Base-by-base conservation (phyloP, 2,113 vertebrate species). In the Narcine bancroftii region DNA sequence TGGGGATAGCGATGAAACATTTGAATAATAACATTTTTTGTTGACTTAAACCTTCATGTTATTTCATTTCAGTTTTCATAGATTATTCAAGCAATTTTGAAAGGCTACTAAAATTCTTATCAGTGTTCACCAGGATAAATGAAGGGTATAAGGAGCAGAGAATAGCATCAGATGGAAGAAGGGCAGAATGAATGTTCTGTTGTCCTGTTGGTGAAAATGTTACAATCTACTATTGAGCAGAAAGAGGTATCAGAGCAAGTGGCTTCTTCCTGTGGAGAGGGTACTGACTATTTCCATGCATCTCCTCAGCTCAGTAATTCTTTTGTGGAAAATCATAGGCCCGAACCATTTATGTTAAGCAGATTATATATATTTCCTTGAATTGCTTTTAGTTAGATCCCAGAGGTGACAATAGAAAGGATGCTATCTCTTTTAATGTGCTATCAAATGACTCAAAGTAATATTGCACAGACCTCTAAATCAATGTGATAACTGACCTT, bases 381-480 rank as follows among this genome's bases (percentile, higher is more conserved):
- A 87, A 87, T 87, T 56, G 81, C 81, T 87, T 87, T 63, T 87
- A 87, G 81, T 87, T 87, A 87, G 81, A 87, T 87, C 81, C 81
- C 81, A 87, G 81, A 87, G 81, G 81, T 87, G 81, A 19, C 53
- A 87, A 87, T 87, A 87, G 81, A 87, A 87, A 87, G 81, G 81
- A 87, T 87, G 53, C 81, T 87, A 87, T 87, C 81, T 87, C 81
- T 87, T 87, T 63, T 87, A 87, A 87, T 87, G 81, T n/a, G 81
- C 81, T 87, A 87, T 87, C 81, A 87, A 87, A 87, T 87, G 81
- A 87, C 81, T 87, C 81, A 87, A 87, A 87, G 81, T 87, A 87
- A 87, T 87, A 87, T 87, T 87, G 81, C 81, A 36, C n/a, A 87
- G 81, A 87, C 81, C 81, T 87, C 81, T 87, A 87, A 87, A 87